A percentile compares a stretch with the other conserved stretches of the same genome.
phyloP scores from a whole-genome alignment of 2,113 vertebrate species.

The Guaruba guarouba region DNA sequence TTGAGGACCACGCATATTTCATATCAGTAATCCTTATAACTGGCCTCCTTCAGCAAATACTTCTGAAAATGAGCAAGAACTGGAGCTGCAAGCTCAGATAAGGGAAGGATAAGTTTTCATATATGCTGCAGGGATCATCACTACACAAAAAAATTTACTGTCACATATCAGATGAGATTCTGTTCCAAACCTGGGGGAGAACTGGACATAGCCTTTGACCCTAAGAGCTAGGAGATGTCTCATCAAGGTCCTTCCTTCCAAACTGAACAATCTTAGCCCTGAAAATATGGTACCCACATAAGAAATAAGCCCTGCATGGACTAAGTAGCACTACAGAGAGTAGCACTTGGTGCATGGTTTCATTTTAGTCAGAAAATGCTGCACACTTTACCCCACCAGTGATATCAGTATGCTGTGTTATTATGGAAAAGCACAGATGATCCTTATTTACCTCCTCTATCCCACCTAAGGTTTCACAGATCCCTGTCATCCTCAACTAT shows the following conservation, averaged over 20 bases:
- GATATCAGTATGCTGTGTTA: rapidly evolving
- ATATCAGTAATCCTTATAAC: background rate
- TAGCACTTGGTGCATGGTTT: background rate
- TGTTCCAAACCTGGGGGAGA: background rate
- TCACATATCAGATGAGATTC: background rate
- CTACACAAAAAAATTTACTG: background rate
- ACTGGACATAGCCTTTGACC: background rate
- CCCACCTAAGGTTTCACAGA: background rate
- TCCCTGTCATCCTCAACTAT: too few species aligned
- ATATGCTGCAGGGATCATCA: background rate
- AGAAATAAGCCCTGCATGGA: background rate
- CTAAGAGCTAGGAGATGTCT: background rate
- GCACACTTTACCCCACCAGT: background rate
- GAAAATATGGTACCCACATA: background rate
- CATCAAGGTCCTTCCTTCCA: background rate
- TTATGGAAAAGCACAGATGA: background rate
- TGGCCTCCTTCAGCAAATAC: background rate
- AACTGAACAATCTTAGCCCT: background rate
- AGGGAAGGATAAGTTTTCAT: background rate
- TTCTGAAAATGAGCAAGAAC: background rate
- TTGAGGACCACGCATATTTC: background rate
- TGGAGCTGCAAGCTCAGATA: background rate
- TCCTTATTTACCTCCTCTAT: background rate
- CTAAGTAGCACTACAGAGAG: background rate
- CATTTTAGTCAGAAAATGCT: background rate